These are phyloP conservation scores for Sericinus montela DNA, from an alignment of 2,888 invertebrate species.

Conservation along the genomic window DNA sequence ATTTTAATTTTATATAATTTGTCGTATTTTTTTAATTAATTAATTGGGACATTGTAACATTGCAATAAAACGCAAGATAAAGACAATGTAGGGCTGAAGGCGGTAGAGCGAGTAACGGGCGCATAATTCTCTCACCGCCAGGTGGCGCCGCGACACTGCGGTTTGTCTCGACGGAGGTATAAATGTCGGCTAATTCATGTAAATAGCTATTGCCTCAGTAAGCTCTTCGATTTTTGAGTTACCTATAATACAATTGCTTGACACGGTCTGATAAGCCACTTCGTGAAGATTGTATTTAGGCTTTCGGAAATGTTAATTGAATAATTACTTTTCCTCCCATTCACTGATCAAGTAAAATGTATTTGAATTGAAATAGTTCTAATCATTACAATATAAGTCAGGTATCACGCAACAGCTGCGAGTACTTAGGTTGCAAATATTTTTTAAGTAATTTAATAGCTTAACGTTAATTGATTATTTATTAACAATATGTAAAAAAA, in stretches of 20 bases:
- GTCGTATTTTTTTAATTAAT: conserved; percentile 2
- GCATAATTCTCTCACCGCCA: conserved; percentile 67
- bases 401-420: no score
- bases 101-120: conserved; percentile 70
- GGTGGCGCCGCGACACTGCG: conserved; percentile 59
- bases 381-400: no score
- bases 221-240: conserved; percentile 49
- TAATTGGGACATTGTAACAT: conserved; percentile 10
- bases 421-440: no score
- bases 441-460: no score
- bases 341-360: no score
- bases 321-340: background rate
- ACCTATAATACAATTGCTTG: conserved; percentile 18
- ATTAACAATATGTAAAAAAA: no score
- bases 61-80: conserved; percentile 26
- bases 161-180: conserved; percentile 69
- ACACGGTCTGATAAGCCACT: conserved; percentile 1
- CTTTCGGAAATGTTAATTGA: background rate
- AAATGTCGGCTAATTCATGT: conserved; percentile 75
- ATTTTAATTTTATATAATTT: no score
- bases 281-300: background rate
- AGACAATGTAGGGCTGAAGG: conserved; percentile 40
- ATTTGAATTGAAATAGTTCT: no score
- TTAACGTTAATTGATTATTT: no score
- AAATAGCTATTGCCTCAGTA: conserved; percentile 56